Conservation (phyloP, 23 tunicate species). For the Ciona savignyi region DNA sequence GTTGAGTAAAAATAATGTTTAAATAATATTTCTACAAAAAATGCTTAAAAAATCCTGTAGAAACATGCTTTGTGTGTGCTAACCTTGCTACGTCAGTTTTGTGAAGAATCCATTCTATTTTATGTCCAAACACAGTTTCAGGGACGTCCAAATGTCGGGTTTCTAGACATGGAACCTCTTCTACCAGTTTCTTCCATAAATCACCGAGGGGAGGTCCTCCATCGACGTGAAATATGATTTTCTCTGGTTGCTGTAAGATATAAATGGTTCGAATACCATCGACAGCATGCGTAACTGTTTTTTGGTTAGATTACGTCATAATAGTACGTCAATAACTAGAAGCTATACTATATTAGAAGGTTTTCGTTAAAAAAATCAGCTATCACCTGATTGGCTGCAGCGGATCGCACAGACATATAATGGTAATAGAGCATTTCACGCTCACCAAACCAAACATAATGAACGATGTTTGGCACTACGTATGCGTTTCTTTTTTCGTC, state of each 20-base stretch:
- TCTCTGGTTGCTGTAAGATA: constrained; percentile 12
- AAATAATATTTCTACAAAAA: not conserved
- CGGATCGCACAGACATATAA: constrained; percentile 24
- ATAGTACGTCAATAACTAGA: not conserved
- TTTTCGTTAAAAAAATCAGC: not conserved
- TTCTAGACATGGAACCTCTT: constrained; percentile 14
- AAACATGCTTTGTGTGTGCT: not conserved
- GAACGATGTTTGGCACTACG: constrained; percentile 16
- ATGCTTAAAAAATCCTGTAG: no score
- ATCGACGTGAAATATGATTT: constrained; percentile 16
- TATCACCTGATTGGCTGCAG: constrained; percentile 23
- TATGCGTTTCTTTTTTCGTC: not conserved
- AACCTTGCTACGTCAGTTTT: constrained; percentile 30
- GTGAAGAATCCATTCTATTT: constrained; percentile 13
- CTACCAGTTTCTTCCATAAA: constrained; percentile 12
- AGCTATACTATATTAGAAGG: not conserved
- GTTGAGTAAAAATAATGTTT: not conserved
- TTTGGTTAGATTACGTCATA: not conserved
- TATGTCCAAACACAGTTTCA: constrained; percentile 1
- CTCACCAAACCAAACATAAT: constrained; percentile 35
- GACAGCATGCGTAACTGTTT: not conserved
- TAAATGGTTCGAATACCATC: not conserved
- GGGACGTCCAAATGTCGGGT: not conserved
- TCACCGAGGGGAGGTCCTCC: constrained; percentile 4
- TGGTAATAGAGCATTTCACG: constrained; percentile 7